These are phyloP conservation scores for Cantharis nigra DNA, from an alignment of 2,888 invertebrate species.

Conservation along the genomic window DNA sequence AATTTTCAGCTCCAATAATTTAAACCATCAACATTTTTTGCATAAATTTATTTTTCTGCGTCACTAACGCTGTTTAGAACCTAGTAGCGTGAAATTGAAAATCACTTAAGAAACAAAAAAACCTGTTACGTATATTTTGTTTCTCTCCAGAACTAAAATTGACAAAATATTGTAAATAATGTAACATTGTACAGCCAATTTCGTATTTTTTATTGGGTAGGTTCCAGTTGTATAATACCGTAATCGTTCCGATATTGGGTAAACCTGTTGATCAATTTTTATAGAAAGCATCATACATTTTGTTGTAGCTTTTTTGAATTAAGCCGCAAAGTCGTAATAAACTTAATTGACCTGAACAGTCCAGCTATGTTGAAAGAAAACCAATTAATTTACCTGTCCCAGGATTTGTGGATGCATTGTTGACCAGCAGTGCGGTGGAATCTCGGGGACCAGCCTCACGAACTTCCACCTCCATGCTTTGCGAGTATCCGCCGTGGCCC, in stretches of 20 bases:
- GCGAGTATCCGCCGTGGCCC: constrained; percentile 52
- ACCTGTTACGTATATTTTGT: neutral
- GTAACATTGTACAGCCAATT: neutral
- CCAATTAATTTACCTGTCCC: constrained; percentile 43
- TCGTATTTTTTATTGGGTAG: neutral
- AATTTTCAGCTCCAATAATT: neutral
- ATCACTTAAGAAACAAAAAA: neutral
- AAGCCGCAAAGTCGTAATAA: neutral
- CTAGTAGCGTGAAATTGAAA: neutral
- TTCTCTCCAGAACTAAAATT: neutral
- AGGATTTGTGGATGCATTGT: constrained; percentile 49
- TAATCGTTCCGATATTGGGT: no score
- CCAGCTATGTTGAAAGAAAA: neutral
- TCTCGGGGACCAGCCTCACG: constrained; percentile 46
- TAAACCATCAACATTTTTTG: neutral
- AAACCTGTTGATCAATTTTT: neutral
- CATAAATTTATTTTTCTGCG: neutral
- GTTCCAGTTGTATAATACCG: neutral
- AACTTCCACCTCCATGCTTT: constrained; percentile 56
- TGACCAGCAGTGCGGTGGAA: constrained; percentile 49
- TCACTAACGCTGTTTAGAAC: neutral
- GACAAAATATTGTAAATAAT: neutral
- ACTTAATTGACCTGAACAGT: neutral
- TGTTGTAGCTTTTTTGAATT: neutral
- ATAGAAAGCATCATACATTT: neutral